Evolutionary conservation across 2,797 vertebrate genomes (phyloP).

Genomic region (Gallinago nigripennis): DNA sequence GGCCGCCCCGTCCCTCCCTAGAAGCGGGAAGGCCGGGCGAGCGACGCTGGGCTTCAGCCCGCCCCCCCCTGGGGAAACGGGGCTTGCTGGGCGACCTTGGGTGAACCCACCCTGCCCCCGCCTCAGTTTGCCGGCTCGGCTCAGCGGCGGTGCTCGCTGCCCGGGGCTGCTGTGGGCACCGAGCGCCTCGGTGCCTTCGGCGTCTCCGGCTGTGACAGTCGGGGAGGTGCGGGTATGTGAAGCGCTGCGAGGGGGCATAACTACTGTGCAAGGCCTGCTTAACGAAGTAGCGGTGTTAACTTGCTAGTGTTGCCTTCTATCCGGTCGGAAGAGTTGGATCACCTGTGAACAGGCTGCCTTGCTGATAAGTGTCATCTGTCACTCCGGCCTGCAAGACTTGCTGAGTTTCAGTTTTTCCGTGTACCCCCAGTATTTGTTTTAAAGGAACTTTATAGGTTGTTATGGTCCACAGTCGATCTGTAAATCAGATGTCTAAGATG

Average conservation of each 20-base stretch:
- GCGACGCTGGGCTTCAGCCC: neutral
- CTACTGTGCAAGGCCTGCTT: neutral
- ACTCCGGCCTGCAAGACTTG: neutral
- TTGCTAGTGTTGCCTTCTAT: neutral
- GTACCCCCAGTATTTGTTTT: neutral
- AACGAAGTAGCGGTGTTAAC: neutral
- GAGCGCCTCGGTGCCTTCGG: neutral
- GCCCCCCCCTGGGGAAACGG: neutral
- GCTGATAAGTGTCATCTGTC: neutral
- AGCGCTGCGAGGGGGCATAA: neutral
- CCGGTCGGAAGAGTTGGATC: neutral
- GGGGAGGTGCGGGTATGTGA: neutral
- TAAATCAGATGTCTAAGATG: neutral
- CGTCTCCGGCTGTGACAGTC: neutral
- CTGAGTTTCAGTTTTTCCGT: neutral
- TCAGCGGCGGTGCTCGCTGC: neutral
- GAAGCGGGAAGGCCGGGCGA: neutral
- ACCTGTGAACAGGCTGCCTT: neutral
- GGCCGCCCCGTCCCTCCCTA: neutral
- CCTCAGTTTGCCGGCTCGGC: neutral
- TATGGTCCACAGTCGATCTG: neutral
- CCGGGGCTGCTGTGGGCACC: neutral
- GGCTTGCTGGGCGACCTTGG: conserved; percentile 29
- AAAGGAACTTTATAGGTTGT: neutral
- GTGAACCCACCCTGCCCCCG: conserved; percentile 4